Conservation (phyloP, 2,888 invertebrate genomes). For the Dioctria rufipes region DNA sequence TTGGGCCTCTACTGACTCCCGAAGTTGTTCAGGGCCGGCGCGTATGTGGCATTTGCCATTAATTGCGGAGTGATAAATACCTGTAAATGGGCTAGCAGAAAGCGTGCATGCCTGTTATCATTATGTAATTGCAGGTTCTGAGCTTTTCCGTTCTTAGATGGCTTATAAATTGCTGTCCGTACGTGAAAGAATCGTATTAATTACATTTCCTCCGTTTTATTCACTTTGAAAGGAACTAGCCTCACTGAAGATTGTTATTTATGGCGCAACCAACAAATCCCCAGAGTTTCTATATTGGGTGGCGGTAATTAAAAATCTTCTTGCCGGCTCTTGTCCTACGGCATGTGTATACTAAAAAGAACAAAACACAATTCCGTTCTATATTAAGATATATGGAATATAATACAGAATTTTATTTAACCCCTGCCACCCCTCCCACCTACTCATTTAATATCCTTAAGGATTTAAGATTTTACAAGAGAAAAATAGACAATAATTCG, state of each 20-base stretch:
- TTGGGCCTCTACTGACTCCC: slow-evolving; percentile 15
- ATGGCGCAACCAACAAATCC: background rate
- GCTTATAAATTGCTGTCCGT: slow-evolving; percentile 15
- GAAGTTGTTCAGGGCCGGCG: slow-evolving; percentile 4
- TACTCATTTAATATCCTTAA: too few relatives aligned
- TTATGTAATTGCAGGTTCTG: slow-evolving; percentile 46
- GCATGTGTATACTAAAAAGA: slow-evolving; percentile 26
- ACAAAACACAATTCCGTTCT: slow-evolving; percentile 11
- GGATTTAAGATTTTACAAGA: too few relatives aligned
- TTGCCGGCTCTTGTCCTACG: slow-evolving; percentile 3
- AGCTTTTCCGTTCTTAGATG: slow-evolving; percentile 6
- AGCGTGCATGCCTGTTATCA: slow-evolving; percentile 44
- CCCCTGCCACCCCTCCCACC: too few relatives aligned
- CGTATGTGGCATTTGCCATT: slow-evolving; percentile 8
- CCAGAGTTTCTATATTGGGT: slow-evolving; percentile 9
- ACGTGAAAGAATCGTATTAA: slow-evolving; percentile 47
- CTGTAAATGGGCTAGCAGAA: slow-evolving; percentile 42
- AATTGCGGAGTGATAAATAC: slow-evolving; percentile 42
- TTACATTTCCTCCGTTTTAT: slow-evolving; percentile 34
- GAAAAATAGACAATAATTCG: too few relatives aligned
- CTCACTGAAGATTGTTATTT: background rate
- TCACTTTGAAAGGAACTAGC: slow-evolving; percentile 19
- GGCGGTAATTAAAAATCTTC: slow-evolving; percentile 33
- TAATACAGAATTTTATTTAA: too few relatives aligned
- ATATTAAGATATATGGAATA: too few relatives aligned